A percentile compares a stretch with the other conserved stretches of the same genome.
Conservation (phyloP, 2,113 vertebrate genomes). For the Saccopteryx leptura region DNA sequence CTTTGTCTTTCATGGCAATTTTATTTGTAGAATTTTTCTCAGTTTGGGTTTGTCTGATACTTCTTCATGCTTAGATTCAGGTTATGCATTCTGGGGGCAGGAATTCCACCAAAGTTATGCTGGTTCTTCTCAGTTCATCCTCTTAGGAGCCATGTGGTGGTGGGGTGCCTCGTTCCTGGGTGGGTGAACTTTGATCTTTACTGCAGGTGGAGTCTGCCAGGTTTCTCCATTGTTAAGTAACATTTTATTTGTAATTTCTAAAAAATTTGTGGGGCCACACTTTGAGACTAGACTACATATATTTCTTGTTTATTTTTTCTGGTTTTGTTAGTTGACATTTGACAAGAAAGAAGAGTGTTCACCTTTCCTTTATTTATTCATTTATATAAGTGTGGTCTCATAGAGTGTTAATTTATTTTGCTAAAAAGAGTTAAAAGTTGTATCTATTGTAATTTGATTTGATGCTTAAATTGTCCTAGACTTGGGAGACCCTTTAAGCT, state of each 20-base stretch:
- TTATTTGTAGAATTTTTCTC: background rate
- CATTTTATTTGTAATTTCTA: constrained; percentile 1
- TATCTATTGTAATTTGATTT: background rate
- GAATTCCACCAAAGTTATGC: background rate
- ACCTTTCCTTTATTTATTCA: background rate
- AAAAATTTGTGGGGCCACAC: background rate
- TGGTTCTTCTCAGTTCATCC: background rate
- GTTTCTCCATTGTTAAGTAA: background rate
- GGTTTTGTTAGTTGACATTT: background rate
- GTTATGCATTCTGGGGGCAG: background rate
- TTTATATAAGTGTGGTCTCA: background rate
- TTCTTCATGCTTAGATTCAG: background rate
- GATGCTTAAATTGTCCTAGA: background rate
- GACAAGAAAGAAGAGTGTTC: background rate
- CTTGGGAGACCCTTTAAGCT: background rate
- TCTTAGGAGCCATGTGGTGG: background rate
- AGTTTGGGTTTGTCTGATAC: background rate
- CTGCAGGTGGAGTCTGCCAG: background rate
- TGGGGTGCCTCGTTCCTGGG: background rate
- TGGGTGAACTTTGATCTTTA: background rate
- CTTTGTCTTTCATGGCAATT: background rate
- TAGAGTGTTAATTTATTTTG: constrained; percentile 14
- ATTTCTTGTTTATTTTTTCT: background rate
- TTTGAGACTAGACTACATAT: background rate
- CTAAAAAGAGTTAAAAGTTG: background rate